Base-by-base conservation (phyloP, 2,797 vertebrate species). In the Oryzias dopingdopingensis region DNA sequence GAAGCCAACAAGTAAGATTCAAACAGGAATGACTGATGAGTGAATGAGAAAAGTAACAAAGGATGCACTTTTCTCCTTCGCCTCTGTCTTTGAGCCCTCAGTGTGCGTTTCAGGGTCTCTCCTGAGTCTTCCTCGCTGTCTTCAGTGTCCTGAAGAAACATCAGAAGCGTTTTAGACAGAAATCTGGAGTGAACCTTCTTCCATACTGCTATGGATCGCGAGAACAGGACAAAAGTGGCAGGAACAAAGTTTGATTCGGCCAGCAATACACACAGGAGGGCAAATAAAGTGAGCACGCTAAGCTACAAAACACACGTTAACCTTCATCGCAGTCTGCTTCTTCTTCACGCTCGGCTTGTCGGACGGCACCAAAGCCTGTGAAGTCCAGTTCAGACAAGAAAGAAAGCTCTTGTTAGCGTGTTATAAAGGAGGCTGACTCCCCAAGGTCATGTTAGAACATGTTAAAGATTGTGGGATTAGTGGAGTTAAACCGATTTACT, bases 81-180 rank as follows among this genome's bases (percentile, higher is more conserved):
- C 15, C 72, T 92, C 67, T 86, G 89, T 58, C 91, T 91, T 73
- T 88, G 90, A 4, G 77, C 76, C 62, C 77, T 93, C 3, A 92
- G n/a, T 0, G 78, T 77, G 44, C 81, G 86, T 76, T 91, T 94
- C 62, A 88, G 78, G 4, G 77, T 85, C 63, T 91, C 90, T 57
- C 66, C 84, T 0, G 80, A 83, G 6, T 88, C 85, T 13, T 92
- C 81, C 0, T 90, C 84, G 3, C 82, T 78, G 14, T 76, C 81
- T 42, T 58, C 43, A 4, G 58, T 74, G 40, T 80, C 92, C 93
- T 94, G 83, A 52, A 55, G 59, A 47, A 65, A 72, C 17, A 68
- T 8, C 73, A 0, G 8, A 23, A 5, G 24, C 15, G 52, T 12
- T 59, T 24, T 24, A 59, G 45, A 51, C 4, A 43, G 17, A 18